phyloP scores from a whole-genome alignment of 1,140 invertebrate species.

The Charaxes varanes region DNA sequence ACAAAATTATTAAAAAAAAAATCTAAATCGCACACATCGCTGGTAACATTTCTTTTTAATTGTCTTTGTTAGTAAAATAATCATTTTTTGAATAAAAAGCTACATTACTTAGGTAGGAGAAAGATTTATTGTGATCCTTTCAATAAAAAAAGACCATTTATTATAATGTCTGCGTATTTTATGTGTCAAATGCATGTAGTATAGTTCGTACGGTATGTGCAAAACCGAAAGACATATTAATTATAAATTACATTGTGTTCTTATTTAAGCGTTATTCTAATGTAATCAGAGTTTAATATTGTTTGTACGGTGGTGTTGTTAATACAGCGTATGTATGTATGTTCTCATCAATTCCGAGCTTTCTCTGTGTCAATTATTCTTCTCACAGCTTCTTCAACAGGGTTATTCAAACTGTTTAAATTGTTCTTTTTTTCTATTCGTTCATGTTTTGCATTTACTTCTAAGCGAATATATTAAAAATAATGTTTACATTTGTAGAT shows the following conservation, averaged over 20 bases:
- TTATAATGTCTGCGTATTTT: not conserved
- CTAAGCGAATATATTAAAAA: too few relatives aligned
- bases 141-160: constrained; percentile 1
- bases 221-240: not conserved
- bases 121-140: constrained; percentile 4
- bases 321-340: constrained; percentile 4
- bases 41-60: too few relatives aligned
- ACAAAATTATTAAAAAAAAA: too few relatives aligned
- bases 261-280: constrained; percentile 11
- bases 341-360: constrained; percentile 12
- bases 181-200: constrained; percentile 3
- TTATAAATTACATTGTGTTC: constrained; percentile 9
- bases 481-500: too few relatives aligned
- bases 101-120: constrained; percentile 1
- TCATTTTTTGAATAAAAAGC: too few relatives aligned
- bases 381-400: constrained; percentile 14
- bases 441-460: not conserved
- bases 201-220: not conserved
- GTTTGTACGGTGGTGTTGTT: constrained; percentile 1
- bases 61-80: too few relatives aligned
- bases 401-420: constrained; percentile 1
- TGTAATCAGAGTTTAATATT: constrained; percentile 5
- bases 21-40: too few relatives aligned
- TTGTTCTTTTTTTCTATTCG: not conserved
- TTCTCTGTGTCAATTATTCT: constrained; percentile 15